Conservation (phyloP, 2,113 vertebrate species). For the Bubo bubo region DNA sequence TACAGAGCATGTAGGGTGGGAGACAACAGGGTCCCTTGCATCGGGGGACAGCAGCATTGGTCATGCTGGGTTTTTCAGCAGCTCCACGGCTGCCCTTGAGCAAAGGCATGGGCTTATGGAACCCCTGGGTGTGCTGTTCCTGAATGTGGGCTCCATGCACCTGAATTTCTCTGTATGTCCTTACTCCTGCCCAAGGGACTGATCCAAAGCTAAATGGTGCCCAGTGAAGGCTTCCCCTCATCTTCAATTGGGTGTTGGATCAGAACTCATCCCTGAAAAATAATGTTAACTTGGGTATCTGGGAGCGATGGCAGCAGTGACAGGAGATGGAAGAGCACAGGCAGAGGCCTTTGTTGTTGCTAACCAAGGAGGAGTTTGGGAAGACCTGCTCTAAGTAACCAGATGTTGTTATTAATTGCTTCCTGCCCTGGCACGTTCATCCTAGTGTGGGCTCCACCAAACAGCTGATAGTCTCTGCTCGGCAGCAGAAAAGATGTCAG, state of each 20-base stretch:
- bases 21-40: accelerated
- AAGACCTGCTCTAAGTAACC: not conserved
- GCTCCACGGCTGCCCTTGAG: not conserved
- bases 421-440: not conserved
- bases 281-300: not conserved
- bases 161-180: not conserved
- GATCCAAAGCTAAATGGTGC: not conserved
- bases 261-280: not conserved
- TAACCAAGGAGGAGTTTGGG: not conserved
- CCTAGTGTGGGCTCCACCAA: not conserved
- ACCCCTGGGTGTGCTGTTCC: not conserved
- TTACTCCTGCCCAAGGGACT: not conserved
- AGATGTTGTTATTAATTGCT: constrained; percentile 19
- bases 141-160: accelerated
- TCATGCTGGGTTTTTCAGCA: not conserved
- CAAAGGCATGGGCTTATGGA: not conserved
- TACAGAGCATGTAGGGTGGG: not conserved
- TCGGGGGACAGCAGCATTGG: not conserved
- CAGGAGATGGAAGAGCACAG: not conserved
- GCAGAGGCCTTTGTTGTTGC: not conserved
- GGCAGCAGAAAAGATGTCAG: not conserved
- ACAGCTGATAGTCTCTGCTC: not conserved
- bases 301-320: not conserved
- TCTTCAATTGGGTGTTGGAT: not conserved
- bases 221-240: not conserved